A percentile compares a stretch with the other conserved stretches of the same genome.
These are phyloP conservation scores for Gracilinanus agilis DNA, from an alignment of 2,113 vertebrate species.

Conservation along the genomic window DNA sequence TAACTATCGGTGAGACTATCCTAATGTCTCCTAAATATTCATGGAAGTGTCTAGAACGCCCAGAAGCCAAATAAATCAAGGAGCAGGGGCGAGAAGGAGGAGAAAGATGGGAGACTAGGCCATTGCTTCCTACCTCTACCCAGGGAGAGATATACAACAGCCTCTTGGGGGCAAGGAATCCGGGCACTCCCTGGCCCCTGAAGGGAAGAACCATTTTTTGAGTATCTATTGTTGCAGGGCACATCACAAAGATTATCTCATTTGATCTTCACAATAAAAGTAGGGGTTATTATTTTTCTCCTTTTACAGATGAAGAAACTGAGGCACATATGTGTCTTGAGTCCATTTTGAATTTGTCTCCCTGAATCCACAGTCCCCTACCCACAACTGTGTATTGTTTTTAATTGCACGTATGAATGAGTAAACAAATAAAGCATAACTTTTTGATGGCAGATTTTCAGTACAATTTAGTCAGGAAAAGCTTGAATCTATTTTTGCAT, in stretches of 20 bases:
- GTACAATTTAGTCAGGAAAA: not conserved
- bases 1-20: not conserved
- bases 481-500: not conserved
- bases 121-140: not conserved
- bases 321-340: not conserved
- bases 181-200: not conserved
- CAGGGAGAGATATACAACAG: not conserved
- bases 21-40: not conserved
- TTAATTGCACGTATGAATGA: no score
- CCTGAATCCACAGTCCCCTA: not conserved
- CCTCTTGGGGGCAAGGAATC: not conserved
- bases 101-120: not conserved
- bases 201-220: not conserved
- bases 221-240: not conserved
- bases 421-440: not conserved
- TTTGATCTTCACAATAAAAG: not conserved
- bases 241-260: not conserved
- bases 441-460: not conserved
- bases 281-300: not conserved
- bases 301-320: not conserved
- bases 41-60: not conserved
- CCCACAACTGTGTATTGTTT: not conserved
- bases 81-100: not conserved
- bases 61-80: not conserved
- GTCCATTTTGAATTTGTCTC: not conserved